Base-by-base conservation (phyloP, 2,113 vertebrate genomes). In the Zosterops japonicus region DNA sequence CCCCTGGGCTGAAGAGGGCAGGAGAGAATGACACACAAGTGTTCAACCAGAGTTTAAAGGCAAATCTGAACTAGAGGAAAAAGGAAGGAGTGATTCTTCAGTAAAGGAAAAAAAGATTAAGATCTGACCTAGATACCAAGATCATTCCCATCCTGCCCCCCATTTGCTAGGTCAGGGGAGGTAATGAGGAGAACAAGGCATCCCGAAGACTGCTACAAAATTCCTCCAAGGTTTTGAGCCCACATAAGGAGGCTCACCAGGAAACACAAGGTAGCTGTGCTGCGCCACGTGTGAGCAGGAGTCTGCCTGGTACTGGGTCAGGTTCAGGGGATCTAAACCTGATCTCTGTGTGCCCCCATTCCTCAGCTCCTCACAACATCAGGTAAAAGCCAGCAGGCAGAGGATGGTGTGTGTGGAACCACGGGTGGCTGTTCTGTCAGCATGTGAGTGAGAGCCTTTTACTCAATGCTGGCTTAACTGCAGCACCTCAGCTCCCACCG, bases 91-190 rank as follows among this genome's bases (percentile, higher is more conserved):
- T 53, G 47, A 82, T 78, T 75, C 39, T 52, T 36, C 36, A 87
- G 77, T 60, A 61, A 87, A 89, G 64, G 28, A 27, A 85, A 83
- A 82, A 83, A 89, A 64, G 6, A 77, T 77, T 70, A 86, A 70
- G 61, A 84, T 91, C 83, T 93, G 81, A 92, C 93, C 91, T 61
- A 91, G 53, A 93, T 82, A 76, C 5, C 68, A 75, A 92, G 74
- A 53, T 64, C 60, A 23, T 39, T 92, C 39, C 63, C 35, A 44
- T 52, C 68, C 52, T 83, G 61, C 33, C 64, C 70, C 42, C 16
- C 33, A 29, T 77, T 81, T 90, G 60, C 47, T 60, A 29, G 65
- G 83, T 84, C 77, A 64, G 65, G 69, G 69, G 47, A 82, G 72
- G 57, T 75, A 83, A 87, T 9, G 24, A 79, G 57, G 57, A 79